Percentiles rank a stretch among this genome's conserved stretches.
Evolutionary conservation across 1,140 invertebrate genomes (phyloP).

Genomic region (Zaprionus ornatus): DNA sequence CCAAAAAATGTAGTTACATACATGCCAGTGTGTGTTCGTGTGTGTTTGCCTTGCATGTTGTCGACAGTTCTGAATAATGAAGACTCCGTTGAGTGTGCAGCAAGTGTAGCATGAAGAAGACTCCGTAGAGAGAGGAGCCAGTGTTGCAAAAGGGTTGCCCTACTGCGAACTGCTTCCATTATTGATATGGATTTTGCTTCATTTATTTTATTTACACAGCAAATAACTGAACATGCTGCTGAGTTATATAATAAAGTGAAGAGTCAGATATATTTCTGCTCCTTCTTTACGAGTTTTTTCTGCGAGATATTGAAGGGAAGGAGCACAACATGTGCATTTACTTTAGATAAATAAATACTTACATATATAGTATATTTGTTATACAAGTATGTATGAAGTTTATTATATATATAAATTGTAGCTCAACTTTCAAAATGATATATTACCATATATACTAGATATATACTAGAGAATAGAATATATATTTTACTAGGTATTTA

Average conservation of each 20-base stretch:
- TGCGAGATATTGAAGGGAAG: background rate
- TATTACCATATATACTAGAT: too few species aligned
- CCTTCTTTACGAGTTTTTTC: background rate
- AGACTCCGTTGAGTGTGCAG: constrained; percentile 2
- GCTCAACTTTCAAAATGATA: too few species aligned
- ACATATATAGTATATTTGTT: too few species aligned
- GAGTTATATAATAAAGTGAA: background rate
- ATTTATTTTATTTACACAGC: background rate
- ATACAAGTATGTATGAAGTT: too few species aligned
- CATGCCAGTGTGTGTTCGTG: constrained; percentile 1
- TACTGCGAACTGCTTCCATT: background rate
- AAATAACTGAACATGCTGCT: background rate
- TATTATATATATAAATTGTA: too few species aligned
- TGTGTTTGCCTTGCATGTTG: constrained; percentile 25
- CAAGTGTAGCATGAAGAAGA: constrained; percentile 1
- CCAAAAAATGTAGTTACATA: constrained; percentile 31
- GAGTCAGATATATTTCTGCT: background rate
- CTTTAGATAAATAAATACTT: too few species aligned
- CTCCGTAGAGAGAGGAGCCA: background rate
- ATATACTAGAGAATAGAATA: too few species aligned
- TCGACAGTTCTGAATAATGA: constrained; percentile 33
- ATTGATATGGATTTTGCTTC: constrained; percentile 2
- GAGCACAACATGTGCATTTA: too few species aligned
- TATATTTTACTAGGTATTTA: too few species aligned
- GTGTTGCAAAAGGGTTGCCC: background rate